Evolutionary conservation across 2,888 invertebrate species (phyloP), one percentile per base, ranked within the genome.

Genomic region (Byasa hedistus): DNA sequence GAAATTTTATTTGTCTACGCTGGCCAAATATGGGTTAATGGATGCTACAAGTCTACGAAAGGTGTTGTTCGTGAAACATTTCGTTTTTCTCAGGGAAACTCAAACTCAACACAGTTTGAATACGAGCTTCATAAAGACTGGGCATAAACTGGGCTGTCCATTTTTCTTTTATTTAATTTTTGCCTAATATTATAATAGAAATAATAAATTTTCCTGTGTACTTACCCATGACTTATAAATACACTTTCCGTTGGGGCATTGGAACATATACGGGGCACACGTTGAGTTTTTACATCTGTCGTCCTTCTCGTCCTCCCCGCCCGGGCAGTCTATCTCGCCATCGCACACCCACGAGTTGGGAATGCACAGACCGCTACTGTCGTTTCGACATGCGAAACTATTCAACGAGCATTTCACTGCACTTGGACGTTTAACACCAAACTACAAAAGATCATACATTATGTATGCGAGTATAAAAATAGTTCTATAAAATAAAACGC

Each of bases 281-380:
- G 93, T 93, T 0, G 93, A 91, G 62, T 92, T 89, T n/a, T 89
- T 92, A 75, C 97, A 97, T 44, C 79, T 78, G 1, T 85, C 84
- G 66, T 93, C 93, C 0, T 76, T 79, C 83, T 97, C 98, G 79
- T 98, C 97, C 36, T 95, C 95, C 0, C 93, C 93, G 70, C 94
- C 94, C 0, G 87, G 83, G 76, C 98, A 98, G 82, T 98, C 98
- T n/a, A 91, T 84, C 73, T 95, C 95, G 12, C 95, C 95, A 84
- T 97, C 97, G 85, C 98, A 98, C 54, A 94, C 93, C 94, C 96
- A 96, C 22, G 95, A 93, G 75, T 92, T 91, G 57, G 96, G 95
- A 67, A 97, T 95, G 75, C 97, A 97, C 57, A 91, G 87, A 19
- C 91, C 92, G 69, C 91, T 68, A 24, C 75, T 79, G 22, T 79